These are phyloP conservation scores for Pedicia rivosa DNA, from an alignment of 2,888 invertebrate genomes.

Conservation along the genomic window DNA sequence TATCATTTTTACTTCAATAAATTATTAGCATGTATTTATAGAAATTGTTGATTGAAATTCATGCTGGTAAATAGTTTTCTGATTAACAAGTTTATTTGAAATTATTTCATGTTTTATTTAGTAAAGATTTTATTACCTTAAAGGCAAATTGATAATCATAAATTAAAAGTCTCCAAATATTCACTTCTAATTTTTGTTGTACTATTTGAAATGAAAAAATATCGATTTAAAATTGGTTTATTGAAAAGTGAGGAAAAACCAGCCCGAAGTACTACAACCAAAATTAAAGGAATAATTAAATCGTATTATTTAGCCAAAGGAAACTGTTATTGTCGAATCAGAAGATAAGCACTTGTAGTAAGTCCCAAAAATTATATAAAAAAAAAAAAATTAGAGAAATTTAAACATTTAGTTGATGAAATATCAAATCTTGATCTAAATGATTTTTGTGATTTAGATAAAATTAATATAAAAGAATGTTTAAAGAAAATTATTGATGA, in stretches of 20 bases:
- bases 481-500: constrained; percentile 33
- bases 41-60: too few species aligned
- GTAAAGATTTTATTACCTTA: too few species aligned
- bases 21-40: too few species aligned
- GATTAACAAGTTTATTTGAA: too few species aligned
- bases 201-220: too few species aligned
- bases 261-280: constrained; percentile 19
- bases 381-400: constrained; percentile 27
- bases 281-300: constrained; percentile 23
- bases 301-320: constrained; percentile 25
- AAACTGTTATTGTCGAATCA: constrained; percentile 20
- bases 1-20: too few species aligned
- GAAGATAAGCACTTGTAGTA: constrained; percentile 12
- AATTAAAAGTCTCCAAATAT: too few species aligned
- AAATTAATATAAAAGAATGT: constrained; percentile 33
- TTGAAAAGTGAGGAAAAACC: constrained; percentile 13
- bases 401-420: constrained; percentile 32
- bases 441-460: constrained; percentile 32
- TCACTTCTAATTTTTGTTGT: too few species aligned
- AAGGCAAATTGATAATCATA: too few species aligned
- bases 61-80: too few species aligned
- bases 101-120: too few species aligned
- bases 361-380: constrained; percentile 20
- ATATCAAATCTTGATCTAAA: constrained; percentile 31
- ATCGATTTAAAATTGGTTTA: too few species aligned